phyloP scores from a whole-genome alignment of 2,797 vertebrate species.

The Dallia pectoralis region DNA sequence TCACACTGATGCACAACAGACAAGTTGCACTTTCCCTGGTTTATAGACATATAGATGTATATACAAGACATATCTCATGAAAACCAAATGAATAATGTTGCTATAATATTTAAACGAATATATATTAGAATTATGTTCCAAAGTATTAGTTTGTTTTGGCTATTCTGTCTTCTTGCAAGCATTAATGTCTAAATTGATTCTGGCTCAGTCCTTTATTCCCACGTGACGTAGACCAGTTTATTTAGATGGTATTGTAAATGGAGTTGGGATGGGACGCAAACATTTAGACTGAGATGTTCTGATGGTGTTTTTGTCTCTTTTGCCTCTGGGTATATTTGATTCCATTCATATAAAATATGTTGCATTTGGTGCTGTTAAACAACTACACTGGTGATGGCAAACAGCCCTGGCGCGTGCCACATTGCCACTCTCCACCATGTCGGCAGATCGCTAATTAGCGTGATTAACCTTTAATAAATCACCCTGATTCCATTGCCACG shows the following conservation, averaged over 20 bases:
- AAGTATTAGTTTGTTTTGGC: neutral
- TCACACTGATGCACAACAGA: constrained; percentile 15
- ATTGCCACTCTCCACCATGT: constrained; percentile 39
- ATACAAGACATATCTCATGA: too few species aligned
- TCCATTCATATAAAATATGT: constrained; percentile 27
- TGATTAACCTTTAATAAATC: constrained; percentile 68
- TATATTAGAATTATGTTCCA: neutral
- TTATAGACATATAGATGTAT: too few species aligned
- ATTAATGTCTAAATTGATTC: neutral
- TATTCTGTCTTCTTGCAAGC: neutral
- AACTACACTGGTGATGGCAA: constrained; percentile 28
- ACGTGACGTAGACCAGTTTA: neutral
- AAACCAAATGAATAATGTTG: neutral
- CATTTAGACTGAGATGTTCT: neutral
- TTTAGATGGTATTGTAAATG: neutral
- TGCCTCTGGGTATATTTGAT: constrained; percentile 25
- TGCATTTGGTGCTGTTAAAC: constrained; percentile 48
- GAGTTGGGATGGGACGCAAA: neutral
- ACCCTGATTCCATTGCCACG: constrained; percentile 51
- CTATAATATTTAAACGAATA: too few species aligned
- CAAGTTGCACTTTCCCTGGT: neutral
- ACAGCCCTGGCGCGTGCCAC: neutral
- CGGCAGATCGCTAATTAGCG: constrained; percentile 54
- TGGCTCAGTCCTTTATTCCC: neutral
- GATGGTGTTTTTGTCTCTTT: constrained; percentile 13